Evolutionary conservation across 1,140 invertebrate species (phyloP), one percentile per base, ranked within the genome.

Genomic region (Drosophila arawakana): DNA sequence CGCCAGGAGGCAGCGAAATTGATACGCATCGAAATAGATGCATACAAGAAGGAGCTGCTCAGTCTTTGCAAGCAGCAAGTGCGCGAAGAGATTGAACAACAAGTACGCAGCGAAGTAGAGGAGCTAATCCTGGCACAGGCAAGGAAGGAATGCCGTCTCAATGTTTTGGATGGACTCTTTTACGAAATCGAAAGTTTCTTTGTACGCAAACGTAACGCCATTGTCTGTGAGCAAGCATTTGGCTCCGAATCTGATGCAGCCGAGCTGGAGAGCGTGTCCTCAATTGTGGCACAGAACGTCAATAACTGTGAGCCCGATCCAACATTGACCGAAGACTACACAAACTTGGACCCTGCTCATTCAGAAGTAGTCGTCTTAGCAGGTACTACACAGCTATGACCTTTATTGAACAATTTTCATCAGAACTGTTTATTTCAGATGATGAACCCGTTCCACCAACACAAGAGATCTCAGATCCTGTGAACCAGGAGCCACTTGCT

Each of bases 41-140:
- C 35, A 0, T 81, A 81, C 46, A 89, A 89, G 39, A 84, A 78
- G 13, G 61, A 84, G 0, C 11, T 89, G 2, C 47, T 68, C 0
- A 35, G 0, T 0, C 13, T 57, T 2, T 78, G 84, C 62, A 81
- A 76, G 44, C 74, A 84, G 9, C 39, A 80, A 15, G 65, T 89
- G 7, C 84, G 84, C 3, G 44, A 73, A 6, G 84, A 89, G 35
- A 84, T 89, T 21, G 80, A 89, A n/a, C 72, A 62, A n/a, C 52
- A 89, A 35, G 62, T 89, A 7, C 80, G 84, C 0, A 25, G 11
- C 2, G 84, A 89, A 30, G 37, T 78, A 34, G 72, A 75, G 13
- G 43, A 21, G 7, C 7, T 67, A 0, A 8, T 89, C 0, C 15
- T 81, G 7, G 35, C 47, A 1, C 63, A 89, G 37, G 68, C 75